Evolutionary conservation across 2,113 vertebrate species (phyloP).

Genomic region (Calidris pugnax): DNA sequence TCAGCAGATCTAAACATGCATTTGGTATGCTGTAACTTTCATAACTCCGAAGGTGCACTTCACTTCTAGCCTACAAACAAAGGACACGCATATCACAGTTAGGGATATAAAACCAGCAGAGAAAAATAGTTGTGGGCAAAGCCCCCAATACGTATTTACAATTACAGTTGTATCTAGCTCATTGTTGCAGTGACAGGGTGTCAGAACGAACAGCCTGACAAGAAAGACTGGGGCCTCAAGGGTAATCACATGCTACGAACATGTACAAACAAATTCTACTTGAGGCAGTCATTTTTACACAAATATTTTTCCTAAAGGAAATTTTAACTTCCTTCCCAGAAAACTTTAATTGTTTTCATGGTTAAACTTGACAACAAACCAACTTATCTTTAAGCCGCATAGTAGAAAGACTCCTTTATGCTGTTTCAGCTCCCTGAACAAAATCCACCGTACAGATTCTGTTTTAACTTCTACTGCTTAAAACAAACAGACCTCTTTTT

Average conservation of each 20-base stretch:
- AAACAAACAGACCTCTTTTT: background rate
- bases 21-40: background rate
- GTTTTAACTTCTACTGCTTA: background rate
- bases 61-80: background rate
- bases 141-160: background rate
- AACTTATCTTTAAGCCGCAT: background rate
- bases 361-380: background rate
- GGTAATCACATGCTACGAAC: rapidly evolving
- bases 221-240: background rate
- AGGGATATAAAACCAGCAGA: too few species aligned
- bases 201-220: background rate
- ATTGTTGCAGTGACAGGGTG: background rate
- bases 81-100: too few species aligned
- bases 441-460: background rate
- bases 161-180: background rate
- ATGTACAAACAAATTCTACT: background rate
- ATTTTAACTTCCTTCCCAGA: background rate
- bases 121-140: background rate
- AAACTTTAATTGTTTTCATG: background rate
- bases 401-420: background rate
- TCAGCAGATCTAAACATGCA: rapidly evolving
- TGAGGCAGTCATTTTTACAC: background rate
- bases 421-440: background rate
- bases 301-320: background rate
- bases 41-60: background rate